Percentiles rank a stretch among this genome's conserved stretches.
Evolutionary conservation across 2,797 vertebrate genomes (phyloP).

Genomic region (Anisognathus igniventris): DNA sequence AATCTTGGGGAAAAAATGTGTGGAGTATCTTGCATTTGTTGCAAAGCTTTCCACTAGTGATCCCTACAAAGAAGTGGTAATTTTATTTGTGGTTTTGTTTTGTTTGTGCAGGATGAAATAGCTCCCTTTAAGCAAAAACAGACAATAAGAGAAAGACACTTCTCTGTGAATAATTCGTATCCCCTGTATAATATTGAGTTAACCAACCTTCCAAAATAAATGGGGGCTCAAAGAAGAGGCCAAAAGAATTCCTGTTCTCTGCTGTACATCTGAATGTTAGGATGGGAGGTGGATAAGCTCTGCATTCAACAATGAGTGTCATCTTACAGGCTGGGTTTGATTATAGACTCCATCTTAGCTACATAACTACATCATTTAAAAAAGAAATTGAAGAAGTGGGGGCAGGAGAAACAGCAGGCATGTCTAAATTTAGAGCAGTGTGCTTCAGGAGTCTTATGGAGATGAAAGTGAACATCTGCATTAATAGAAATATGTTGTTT

Average conservation of each 20-base stretch:
- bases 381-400: slow-evolving; percentile 26
- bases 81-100: background rate
- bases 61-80: background rate
- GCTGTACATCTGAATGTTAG: background rate
- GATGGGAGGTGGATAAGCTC: background rate
- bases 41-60: background rate
- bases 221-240: background rate
- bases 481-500: slow-evolving; percentile 14
- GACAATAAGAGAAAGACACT: background rate
- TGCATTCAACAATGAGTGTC: background rate
- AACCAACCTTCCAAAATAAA: background rate
- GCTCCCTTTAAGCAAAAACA: background rate
- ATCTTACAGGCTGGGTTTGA: background rate
- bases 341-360: slow-evolving; percentile 33
- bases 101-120: background rate
- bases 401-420: background rate
- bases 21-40: background rate
- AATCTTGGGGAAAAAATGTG: background rate
- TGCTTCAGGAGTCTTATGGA: slow-evolving; percentile 15
- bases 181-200: background rate
- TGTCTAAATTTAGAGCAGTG: slow-evolving; percentile 18
- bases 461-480: background rate
- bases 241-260: background rate
- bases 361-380: slow-evolving; percentile 38
- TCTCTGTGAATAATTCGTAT: background rate